These are phyloP conservation scores for Metopolophium dirhodum DNA, from an alignment of 1,140 invertebrate species.

Conservation along the genomic window DNA sequence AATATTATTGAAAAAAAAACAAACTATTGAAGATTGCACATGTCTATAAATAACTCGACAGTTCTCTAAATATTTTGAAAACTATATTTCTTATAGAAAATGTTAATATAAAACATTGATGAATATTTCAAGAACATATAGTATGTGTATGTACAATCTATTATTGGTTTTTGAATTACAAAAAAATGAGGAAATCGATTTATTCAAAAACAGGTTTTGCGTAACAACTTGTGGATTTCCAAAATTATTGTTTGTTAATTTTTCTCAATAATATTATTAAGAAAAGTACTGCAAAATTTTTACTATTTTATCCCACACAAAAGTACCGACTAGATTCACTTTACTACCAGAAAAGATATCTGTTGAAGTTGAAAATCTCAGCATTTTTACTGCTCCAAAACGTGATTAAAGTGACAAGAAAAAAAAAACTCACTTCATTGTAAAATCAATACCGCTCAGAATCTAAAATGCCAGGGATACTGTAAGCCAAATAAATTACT, in stretches of 20 bases:
- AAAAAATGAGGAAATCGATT: not conserved
- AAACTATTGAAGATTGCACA: too few relatives aligned
- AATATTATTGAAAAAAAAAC: too few relatives aligned
- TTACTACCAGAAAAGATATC: not conserved
- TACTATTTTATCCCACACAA: not conserved
- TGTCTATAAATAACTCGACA: too few relatives aligned
- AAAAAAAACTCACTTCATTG: not conserved
- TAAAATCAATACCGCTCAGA: not conserved
- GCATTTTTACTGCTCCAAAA: not conserved
- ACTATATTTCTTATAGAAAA: too few relatives aligned
- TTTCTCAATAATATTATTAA: not conserved
- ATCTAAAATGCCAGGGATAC: not conserved
- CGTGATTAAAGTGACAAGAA: not conserved
- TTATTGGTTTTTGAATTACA: not conserved
- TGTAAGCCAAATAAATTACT: not conserved
- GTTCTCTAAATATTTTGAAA: too few relatives aligned
- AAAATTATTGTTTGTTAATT: too few relatives aligned
- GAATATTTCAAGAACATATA: too few relatives aligned
- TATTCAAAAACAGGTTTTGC: not conserved
- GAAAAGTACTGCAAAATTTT: not conserved
- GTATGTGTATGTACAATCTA: too few relatives aligned
- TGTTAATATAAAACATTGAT: too few relatives aligned
- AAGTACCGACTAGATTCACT: not conserved
- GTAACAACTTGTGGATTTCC: not conserved
- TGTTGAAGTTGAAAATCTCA: not conserved